Percentiles rank a stretch among this genome's conserved stretches.
phyloP scores from a whole-genome alignment of 1,140 invertebrate genomes.

The Tetramorium alpestre region DNA sequence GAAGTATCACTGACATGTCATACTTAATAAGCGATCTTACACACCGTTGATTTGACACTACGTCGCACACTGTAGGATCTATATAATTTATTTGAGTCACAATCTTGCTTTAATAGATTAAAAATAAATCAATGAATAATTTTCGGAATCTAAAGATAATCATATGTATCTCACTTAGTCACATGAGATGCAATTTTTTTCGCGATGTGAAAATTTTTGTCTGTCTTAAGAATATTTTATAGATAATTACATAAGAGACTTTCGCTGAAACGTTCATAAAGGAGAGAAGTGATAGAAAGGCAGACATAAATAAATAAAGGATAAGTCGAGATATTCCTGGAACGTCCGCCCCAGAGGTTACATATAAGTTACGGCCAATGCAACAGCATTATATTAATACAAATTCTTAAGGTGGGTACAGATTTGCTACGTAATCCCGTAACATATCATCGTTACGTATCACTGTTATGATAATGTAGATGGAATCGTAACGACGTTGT shows the following conservation, averaged over 20 bases:
- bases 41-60: neutral
- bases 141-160: neutral
- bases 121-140: slow-evolving; percentile 5
- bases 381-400: neutral
- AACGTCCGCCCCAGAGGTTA: neutral
- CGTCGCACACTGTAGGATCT: no score
- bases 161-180: neutral
- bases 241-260: slow-evolving; percentile 35
- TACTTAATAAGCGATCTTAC: neutral
- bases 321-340: neutral
- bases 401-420: neutral
- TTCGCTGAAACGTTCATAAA: neutral
- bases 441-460: no score
- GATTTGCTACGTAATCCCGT: no score
- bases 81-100: neutral
- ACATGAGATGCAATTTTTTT: neutral
- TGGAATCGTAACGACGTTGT: no score
- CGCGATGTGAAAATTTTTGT: neutral
- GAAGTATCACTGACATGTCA: neutral
- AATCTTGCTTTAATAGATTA: neutral
- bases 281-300: neutral
- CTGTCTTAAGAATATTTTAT: slow-evolving; percentile 4
- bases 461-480: no score
- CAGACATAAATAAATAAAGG: neutral
- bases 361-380: neutral